Base-by-base conservation (phyloP, 2,113 vertebrate genomes). In the Hippoglossus stenolepis region DNA sequence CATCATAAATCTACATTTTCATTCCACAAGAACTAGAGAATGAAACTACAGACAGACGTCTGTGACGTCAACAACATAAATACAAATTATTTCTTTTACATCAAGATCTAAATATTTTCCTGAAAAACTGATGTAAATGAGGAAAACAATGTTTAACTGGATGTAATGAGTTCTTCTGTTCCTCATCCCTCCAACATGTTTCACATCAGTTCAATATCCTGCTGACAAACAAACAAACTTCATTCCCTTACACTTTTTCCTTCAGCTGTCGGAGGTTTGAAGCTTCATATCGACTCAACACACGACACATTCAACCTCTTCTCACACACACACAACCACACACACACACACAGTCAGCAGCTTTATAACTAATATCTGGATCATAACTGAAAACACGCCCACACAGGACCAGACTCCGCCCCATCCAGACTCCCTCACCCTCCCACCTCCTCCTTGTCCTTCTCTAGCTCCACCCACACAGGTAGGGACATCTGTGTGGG, bases 311-410 rank as follows among this genome's bases (percentile, higher is more conserved):
- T 69, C 65, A 65, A 0, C 61, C 59, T 21, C 43, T 23, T 12
- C 58, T 18, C 47, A 23, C 47, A 62, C n/a, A 40, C 40, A 62
- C 67, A 56, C 59, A 28, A 28, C 56, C 53, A 70, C 63, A 73
- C 70, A 75, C 73, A 58, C 54, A 64, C 70, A 73, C 79, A 81
- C 65, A 75, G 60, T 79, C 82, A 85, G 77, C 79, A 80, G 14
- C 21, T 84, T 85, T 80, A 70, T 70, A 73, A 58, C 54, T 69
- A n/a, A 53, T 70, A 85, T 63, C 69, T 66, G 67, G 58, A 72
- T 64, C 59, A 81, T 70, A 73, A 66, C 17, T 20, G 61, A 84
- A 31, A 63, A 64, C 18, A 75, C 68, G 9, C 79, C 86, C 69
- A 68, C 13, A 45, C 0, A 2, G 2, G 0, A 0, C 8, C 13